Percentiles rank a stretch among this genome's conserved stretches.
These are phyloP conservation scores for Leucoptera coffeella DNA, from an alignment of 2,888 invertebrate species.

Conservation along the genomic window DNA sequence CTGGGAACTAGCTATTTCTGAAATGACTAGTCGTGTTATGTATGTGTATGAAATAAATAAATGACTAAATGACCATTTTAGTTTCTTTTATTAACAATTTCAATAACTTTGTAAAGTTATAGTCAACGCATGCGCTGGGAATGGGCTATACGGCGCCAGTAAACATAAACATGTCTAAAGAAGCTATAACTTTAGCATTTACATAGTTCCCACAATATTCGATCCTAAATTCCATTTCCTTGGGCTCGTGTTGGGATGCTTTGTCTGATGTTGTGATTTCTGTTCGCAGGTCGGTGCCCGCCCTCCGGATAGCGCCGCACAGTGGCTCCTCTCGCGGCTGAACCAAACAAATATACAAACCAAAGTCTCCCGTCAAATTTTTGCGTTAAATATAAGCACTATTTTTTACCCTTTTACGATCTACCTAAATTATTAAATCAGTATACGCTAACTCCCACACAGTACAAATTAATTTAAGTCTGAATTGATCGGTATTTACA, in stretches of 20 bases:
- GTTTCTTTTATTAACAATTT: no score
- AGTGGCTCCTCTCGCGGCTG: constrained; percentile 14
- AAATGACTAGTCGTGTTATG: no score
- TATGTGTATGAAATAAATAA: no score
- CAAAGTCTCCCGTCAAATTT: constrained; percentile 55
- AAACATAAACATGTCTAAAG: constrained; percentile 27
- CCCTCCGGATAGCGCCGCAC: constrained; percentile 34
- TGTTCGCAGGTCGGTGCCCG: constrained; percentile 37
- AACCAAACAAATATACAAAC: constrained; percentile 28
- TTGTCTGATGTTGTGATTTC: no score
- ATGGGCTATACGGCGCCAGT: no score
- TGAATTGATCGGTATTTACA: constrained; percentile 52
- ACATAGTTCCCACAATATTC: constrained; percentile 8
- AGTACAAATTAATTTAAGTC: constrained; percentile 56
- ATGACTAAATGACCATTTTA: no score
- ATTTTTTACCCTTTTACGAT: constrained; percentile 51
- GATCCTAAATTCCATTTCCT: neutral
- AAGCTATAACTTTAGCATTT: constrained; percentile 19
- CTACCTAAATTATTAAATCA: constrained; percentile 20
- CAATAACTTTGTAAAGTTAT: no score
- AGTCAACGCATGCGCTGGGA: no score
- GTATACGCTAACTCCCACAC: constrained; percentile 54
- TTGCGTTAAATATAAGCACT: constrained; percentile 48
- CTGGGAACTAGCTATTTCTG: no score
- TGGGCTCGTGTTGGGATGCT: no score